Conservation (phyloP, 2,113 vertebrate species). For the Microcebus lehilahytsara region DNA sequence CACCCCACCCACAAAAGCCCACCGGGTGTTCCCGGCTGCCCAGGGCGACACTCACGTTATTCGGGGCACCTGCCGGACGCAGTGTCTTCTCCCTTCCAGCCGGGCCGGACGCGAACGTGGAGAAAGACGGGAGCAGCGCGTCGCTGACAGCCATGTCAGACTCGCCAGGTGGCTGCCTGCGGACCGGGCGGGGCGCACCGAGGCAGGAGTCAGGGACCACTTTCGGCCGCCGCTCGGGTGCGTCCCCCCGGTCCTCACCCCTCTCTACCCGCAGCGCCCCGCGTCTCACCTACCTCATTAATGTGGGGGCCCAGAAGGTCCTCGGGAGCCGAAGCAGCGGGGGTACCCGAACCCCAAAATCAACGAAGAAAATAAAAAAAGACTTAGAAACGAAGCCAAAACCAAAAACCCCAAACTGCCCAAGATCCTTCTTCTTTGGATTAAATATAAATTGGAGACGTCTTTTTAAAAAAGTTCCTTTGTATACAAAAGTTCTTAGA, state of each 20-base stretch:
- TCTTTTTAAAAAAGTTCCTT: constrained; percentile 59
- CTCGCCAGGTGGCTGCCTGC: constrained; percentile 94
- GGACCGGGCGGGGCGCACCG: constrained; percentile 45
- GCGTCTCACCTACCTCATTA: constrained; percentile 77
- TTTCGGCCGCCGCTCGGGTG: neutral
- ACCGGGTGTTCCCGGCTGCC: neutral
- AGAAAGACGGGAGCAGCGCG: constrained; percentile 94
- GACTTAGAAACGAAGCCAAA: constrained; percentile 60
- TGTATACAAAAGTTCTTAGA: constrained; percentile 69
- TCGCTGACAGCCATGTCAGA: constrained; percentile 96
- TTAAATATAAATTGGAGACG: constrained; percentile 50
- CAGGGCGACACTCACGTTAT: constrained; percentile 85
- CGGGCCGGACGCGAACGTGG: constrained; percentile 91
- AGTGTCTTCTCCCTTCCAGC: constrained; percentile 88
- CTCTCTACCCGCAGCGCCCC: neutral
- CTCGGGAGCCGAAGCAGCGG: constrained; percentile 55
- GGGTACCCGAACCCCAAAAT: constrained; percentile 60
- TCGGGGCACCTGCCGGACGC: constrained; percentile 85
- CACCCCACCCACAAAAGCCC: neutral
- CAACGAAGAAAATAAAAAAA: constrained; percentile 11
- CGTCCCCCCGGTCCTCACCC: neutral
- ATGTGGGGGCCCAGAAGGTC: constrained; percentile 63
- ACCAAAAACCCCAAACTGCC: constrained; percentile 32
- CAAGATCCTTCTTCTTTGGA: constrained; percentile 66
- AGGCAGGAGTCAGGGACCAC: constrained; percentile 40